Percentiles rank a stretch among this genome's conserved stretches.
phyloP scores from a whole-genome alignment of 2,888 invertebrate species.

The Eupithecia abbreviata region DNA sequence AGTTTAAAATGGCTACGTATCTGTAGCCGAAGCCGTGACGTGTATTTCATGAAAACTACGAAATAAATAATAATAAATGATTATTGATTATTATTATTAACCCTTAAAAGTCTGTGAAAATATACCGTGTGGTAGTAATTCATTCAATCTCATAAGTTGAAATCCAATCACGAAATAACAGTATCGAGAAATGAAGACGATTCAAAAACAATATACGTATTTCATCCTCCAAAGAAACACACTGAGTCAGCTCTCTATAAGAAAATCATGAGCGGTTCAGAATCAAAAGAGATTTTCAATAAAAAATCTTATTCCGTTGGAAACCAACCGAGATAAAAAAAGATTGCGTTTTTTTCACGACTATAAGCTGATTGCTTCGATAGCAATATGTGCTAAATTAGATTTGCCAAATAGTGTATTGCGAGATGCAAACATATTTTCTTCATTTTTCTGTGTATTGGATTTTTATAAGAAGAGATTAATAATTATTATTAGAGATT shows the following conservation, averaged over 20 bases:
- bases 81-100: neutral
- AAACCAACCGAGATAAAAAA: conserved; percentile 38
- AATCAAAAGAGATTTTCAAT: conserved; percentile 41
- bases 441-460: neutral
- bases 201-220: conserved; percentile 7
- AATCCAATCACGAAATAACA: neutral
- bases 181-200: neutral
- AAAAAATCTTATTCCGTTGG: conserved; percentile 41
- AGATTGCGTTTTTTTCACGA: conserved; percentile 40
- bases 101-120: neutral
- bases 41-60: no score
- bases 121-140: neutral
- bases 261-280: conserved; percentile 35
- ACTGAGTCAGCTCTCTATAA: conserved; percentile 29
- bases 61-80: no score
- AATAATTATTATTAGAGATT: no score
- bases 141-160: neutral
- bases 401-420: conserved; percentile 39
- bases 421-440: neutral
- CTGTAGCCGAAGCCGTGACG: no score
- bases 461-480: neutral
- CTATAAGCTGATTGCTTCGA: conserved; percentile 27
- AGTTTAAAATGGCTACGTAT: no score
- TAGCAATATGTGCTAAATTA: conserved; percentile 35
- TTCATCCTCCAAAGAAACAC: conserved; percentile 13